Evolutionary conservation across 2,113 vertebrate genomes (phyloP).

Genomic region (Trichomycterus rosablanca): DNA sequence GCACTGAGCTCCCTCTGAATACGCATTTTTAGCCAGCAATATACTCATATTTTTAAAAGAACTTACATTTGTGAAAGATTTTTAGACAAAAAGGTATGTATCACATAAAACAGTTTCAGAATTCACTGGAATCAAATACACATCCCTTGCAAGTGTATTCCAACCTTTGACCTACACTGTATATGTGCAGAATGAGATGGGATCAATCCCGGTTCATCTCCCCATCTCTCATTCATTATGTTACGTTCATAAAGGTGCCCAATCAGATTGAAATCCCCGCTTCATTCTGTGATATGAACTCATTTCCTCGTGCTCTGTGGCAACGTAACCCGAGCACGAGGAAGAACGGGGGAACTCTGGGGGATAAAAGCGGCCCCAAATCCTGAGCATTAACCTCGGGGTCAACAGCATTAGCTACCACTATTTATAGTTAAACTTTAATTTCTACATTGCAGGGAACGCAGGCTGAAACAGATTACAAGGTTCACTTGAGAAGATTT

Average conservation of each 20-base stretch:
- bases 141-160: no score
- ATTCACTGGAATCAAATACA: neutral
- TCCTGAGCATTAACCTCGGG: constrained; percentile 71
- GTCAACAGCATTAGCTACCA: constrained; percentile 71
- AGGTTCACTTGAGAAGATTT: constrained; percentile 67
- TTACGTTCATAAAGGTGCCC: constrained; percentile 65
- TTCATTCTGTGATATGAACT: constrained; percentile 74
- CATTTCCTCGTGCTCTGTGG: constrained; percentile 70
- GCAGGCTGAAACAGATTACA: constrained; percentile 67
- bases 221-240: constrained; percentile 51
- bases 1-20: no score
- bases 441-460: constrained; percentile 62
- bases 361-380: constrained; percentile 71
- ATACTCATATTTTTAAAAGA: no score
- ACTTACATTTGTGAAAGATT: no score
- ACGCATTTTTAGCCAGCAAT: no score
- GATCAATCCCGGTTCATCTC: constrained; percentile 50
- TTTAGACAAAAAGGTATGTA: no score
- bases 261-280: constrained; percentile 62
- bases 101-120: no score
- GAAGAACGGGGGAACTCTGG: constrained; percentile 56
- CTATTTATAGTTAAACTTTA: constrained; percentile 76
- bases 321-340: constrained; percentile 68
- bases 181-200: constrained; percentile 41
- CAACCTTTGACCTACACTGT: no score